phyloP scores from a whole-genome alignment of 2,888 invertebrate genomes.

The Gonocerus acuteangulatus region DNA sequence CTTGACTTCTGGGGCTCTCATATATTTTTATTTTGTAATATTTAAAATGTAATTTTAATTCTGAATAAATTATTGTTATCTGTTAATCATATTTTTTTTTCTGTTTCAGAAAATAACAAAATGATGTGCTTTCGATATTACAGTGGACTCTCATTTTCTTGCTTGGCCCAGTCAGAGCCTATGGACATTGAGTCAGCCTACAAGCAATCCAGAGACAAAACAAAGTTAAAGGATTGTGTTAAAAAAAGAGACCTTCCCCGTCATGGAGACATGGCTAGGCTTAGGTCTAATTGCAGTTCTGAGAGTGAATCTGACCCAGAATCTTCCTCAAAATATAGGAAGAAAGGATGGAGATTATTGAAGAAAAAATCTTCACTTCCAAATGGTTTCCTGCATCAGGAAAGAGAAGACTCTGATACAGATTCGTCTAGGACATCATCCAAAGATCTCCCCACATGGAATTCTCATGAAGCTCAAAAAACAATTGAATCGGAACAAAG shows the following conservation, averaged over 20 bases:
- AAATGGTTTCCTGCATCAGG: slow-evolving; percentile 34
- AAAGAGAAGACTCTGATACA: slow-evolving; percentile 36
- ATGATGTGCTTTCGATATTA: slow-evolving; percentile 63
- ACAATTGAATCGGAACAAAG: slow-evolving; percentile 45
- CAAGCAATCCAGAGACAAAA: slow-evolving; percentile 34
- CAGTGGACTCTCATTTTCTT: slow-evolving; percentile 56
- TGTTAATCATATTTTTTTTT: too few species aligned
- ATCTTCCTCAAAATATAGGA: slow-evolving; percentile 34
- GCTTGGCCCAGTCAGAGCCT: slow-evolving; percentile 57
- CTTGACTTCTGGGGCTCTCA: too few species aligned
- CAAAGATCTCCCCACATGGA: slow-evolving; percentile 52
- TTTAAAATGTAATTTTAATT: too few species aligned
- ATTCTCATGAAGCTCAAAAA: slow-evolving; percentile 46
- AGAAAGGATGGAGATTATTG: slow-evolving; percentile 38
- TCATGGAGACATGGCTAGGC: slow-evolving; percentile 33
- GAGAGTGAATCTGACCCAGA: slow-evolving; percentile 39
- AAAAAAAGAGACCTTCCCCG: slow-evolving; percentile 36
- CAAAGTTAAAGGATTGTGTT: slow-evolving; percentile 27
- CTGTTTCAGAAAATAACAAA: slow-evolving; percentile 59
- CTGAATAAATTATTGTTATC: too few species aligned
- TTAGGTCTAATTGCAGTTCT: slow-evolving; percentile 37
- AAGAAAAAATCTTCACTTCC: slow-evolving; percentile 38
- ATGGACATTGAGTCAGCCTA: slow-evolving; percentile 45
- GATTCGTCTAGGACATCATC: slow-evolving; percentile 41
- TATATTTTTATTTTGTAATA: too few species aligned